A percentile compares a stretch with the other conserved stretches of the same genome.
These are phyloP conservation scores for Pseudococcus jackbeardsleyi DNA, from an alignment of 2,888 invertebrate species.

Conservation along the genomic window DNA sequence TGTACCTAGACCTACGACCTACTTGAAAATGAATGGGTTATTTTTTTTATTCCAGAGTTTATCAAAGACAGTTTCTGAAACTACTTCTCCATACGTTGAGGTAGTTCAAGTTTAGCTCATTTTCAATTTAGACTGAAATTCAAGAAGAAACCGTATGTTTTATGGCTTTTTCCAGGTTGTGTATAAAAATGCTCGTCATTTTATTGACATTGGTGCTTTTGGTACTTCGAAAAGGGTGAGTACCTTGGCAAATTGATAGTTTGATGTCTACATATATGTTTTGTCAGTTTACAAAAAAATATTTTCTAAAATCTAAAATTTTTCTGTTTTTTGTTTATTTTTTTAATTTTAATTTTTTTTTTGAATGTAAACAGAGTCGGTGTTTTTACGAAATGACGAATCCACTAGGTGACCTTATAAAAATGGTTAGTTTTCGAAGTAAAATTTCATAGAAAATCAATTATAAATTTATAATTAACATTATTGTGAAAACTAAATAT, in stretches of 20 bases:
- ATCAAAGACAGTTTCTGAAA: neutral
- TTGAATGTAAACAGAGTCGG: neutral
- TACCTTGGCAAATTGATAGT: too few species aligned
- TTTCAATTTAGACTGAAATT: too few species aligned
- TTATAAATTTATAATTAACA: neutral
- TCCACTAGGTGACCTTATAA: neutral
- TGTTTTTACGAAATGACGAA: neutral
- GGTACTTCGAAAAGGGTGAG: conserved; percentile 16
- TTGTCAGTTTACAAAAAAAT: too few species aligned
- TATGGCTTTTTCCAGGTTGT: neutral
- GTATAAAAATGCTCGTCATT: neutral
- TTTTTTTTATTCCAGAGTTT: neutral
- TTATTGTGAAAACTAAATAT: neutral
- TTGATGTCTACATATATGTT: neutral
- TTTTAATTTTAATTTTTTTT: too few species aligned
- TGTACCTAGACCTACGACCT: too few species aligned
- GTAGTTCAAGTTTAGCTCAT: neutral
- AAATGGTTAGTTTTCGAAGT: neutral
- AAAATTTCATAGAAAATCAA: too few species aligned
- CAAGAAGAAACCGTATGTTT: neutral
- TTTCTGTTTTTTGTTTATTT: neutral
- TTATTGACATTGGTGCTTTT: neutral
- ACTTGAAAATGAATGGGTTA: too few species aligned
- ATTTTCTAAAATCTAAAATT: neutral
- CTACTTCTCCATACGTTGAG: neutral